These are phyloP conservation scores for Sebastes iracundus DNA, from an alignment of 2,797 vertebrate species.

Conservation along the genomic window DNA sequence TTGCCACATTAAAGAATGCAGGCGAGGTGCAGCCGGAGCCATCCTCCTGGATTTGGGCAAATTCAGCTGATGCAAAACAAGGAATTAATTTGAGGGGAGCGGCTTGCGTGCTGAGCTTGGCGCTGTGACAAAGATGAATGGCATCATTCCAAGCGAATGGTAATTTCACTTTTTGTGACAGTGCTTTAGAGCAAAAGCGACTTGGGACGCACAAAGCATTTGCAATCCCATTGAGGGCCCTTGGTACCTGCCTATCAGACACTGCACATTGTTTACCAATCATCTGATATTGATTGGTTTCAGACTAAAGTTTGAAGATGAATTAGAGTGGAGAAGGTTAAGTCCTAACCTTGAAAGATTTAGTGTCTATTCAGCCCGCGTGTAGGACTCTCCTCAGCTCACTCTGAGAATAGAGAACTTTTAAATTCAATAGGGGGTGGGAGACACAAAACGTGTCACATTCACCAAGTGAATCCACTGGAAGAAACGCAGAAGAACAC, in stretches of 20 bases:
- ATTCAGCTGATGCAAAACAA: slow-evolving; percentile 99
- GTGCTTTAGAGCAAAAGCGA: slow-evolving; percentile 98
- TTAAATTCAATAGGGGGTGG: slow-evolving; percentile 92
- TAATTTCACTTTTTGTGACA: slow-evolving; percentile 99
- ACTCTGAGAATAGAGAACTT: slow-evolving; percentile 90
- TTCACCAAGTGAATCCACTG: slow-evolving; percentile 99
- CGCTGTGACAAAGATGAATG: slow-evolving; percentile 99
- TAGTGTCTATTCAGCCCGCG: slow-evolving; percentile 97
- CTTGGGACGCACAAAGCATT: slow-evolving; percentile 94
- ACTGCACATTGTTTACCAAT: slow-evolving; percentile 99
- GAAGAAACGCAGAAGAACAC: slow-evolving; percentile 99
- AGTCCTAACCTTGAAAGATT: slow-evolving; percentile 99
- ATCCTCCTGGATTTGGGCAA: slow-evolving; percentile 99
- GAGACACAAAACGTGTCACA: slow-evolving; percentile 99
- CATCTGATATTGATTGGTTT: slow-evolving; percentile 99
- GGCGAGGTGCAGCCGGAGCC: slow-evolving; percentile 89
- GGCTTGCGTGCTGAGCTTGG: slow-evolving; percentile 94
- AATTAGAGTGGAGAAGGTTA: slow-evolving; percentile 99
- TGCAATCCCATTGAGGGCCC: slow-evolving; percentile 97
- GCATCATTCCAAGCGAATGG: slow-evolving; percentile 99
- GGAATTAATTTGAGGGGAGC: slow-evolving; percentile 99
- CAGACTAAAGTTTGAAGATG: slow-evolving; percentile 98
- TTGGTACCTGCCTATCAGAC: slow-evolving; percentile 99
- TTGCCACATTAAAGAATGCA: slow-evolving; percentile 96
- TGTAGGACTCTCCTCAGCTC: slow-evolving; percentile 96